A percentile compares a stretch with the other conserved stretches of the same genome.
These are phyloP conservation scores for Leucania comma DNA, from an alignment of 2,888 invertebrate species.

Conservation along the genomic window DNA sequence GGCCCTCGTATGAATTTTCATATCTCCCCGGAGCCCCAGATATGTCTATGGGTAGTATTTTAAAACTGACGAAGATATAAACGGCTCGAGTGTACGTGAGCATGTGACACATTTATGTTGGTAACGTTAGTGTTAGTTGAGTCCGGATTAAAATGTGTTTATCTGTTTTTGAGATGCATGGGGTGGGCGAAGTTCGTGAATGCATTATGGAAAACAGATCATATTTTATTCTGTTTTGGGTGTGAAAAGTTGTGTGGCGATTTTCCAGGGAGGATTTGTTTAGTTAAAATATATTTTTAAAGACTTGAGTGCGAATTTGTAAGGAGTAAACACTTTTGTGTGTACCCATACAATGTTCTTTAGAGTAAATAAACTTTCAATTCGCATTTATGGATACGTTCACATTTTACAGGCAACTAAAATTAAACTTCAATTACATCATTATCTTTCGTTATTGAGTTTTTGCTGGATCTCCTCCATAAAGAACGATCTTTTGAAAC, in stretches of 20 bases:
- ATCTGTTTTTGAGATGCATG: constrained; percentile 44
- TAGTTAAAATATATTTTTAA: neutral
- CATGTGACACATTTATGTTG: neutral
- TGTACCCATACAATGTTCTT: neutral
- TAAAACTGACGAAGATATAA: neutral
- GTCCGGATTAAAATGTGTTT: constrained; percentile 58
- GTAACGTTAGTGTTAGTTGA: constrained; percentile 1
- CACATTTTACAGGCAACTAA: neutral
- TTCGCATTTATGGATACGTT: neutral
- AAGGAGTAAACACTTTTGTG: neutral
- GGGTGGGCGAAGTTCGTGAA: constrained; percentile 33
- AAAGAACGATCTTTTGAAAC: too few species aligned
- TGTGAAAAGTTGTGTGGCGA: constrained; percentile 4
- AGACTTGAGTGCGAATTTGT: neutral
- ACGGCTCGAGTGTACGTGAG: constrained; percentile 6
- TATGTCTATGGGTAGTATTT: neutral
- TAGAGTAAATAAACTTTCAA: neutral
- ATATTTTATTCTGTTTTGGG: constrained; percentile 15
- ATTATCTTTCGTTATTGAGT: too few species aligned
- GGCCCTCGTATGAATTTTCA: too few species aligned
- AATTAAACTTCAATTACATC: neutral
- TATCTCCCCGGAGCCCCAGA: too few species aligned
- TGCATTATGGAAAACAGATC: constrained; percentile 35
- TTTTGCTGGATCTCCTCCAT: too few species aligned
- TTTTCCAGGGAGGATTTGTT: neutral